phyloP scores from a whole-genome alignment of 2,888 invertebrate genomes.

The Drosophila neotestacea region DNA sequence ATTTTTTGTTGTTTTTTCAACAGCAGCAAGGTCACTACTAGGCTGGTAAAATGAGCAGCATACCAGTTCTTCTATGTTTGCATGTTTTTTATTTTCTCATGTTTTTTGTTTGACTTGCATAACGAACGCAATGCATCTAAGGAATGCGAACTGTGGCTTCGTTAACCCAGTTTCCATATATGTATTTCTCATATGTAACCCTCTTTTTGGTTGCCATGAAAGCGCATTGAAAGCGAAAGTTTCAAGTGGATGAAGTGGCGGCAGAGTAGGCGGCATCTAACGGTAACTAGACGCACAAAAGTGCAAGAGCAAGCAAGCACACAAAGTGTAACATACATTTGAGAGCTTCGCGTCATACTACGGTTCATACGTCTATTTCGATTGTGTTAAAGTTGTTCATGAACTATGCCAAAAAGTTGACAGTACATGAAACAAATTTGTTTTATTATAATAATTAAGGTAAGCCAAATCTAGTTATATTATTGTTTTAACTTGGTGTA shows the following conservation, averaged over 20 bases:
- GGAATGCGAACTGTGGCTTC: slow-evolving; percentile 43
- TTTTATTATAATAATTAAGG: not conserved
- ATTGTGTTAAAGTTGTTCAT: slow-evolving; percentile 1
- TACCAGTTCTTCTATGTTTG: slow-evolving; percentile 11
- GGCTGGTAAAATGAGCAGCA: slow-evolving; percentile 24
- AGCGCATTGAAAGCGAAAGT: slow-evolving; percentile 59
- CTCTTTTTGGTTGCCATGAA: slow-evolving; percentile 40
- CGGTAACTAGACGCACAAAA: slow-evolving; percentile 41
- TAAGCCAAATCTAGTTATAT: too few relatives aligned
- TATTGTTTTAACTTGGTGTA: not conserved
- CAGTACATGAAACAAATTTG: not conserved
- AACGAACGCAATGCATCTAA: slow-evolving; percentile 28
- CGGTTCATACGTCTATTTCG: slow-evolving; percentile 9
- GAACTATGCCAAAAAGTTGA: not conserved
- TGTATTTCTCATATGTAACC: slow-evolving; percentile 16
- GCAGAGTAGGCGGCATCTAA: slow-evolving; percentile 3
- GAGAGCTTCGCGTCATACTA: slow-evolving; percentile 6
- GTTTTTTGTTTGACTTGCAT: slow-evolving; percentile 13
- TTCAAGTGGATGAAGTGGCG: slow-evolving; percentile 55
- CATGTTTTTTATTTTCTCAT: not conserved
- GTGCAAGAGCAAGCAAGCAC: slow-evolving; percentile 28
- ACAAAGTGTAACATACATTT: slow-evolving; percentile 53
- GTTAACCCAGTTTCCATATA: slow-evolving; percentile 56
- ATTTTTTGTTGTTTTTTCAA: slow-evolving; percentile 15
- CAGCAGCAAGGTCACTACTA: slow-evolving; percentile 15